Base-by-base conservation (phyloP, 92 coral and sea anemone genomes). In the Zoanthus gigantus region DNA sequence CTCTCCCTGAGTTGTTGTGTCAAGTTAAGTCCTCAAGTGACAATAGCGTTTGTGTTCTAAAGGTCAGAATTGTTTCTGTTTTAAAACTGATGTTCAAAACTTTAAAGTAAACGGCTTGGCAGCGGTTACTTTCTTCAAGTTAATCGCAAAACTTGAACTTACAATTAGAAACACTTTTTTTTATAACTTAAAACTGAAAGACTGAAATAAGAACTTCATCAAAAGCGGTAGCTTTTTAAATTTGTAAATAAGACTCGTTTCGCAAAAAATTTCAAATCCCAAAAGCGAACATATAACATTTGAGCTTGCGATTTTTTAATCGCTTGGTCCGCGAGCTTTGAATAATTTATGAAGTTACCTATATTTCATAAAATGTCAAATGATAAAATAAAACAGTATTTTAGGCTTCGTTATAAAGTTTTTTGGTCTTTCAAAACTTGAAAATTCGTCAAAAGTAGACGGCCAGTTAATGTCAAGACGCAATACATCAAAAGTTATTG, bases 301-400 rank as follows among this genome's bases (percentile, higher is more conserved):
- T 44, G 57, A 67, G 14, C 18, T 66, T 53, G 50, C 74, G 61
- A 66, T 60, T 65, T 37, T 31, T 65, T 81, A 42, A 32, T 65
- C 42, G 75, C 30, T 81, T 44, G 16, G 65, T 63, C 16, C 75
- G 16, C 63, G 32, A 10, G 85, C 18, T 67, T 65, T 81, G 15
- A 80, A 81, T 65, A 65, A 81, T 81, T 81, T 45, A 81, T 67
- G 7, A 63, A 45, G 85, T 81, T 81, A 81, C 76, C 73, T 81
- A 47, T 46, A 66, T 66, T 52, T 81, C 75, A 81, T 81, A 81
- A 53, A 81, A 81, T 81, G 85, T 81, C 74, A 42, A 65, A 42
- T 65, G 60, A 66, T 74, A 67, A 67, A 28, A 45, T 67, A 81
- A 28, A 42, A 81, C 61, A 58, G 85, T 30, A 23, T 75, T 48